phyloP scores from a whole-genome alignment of 2,888 invertebrate species.

The Hetaerina titia region DNA sequence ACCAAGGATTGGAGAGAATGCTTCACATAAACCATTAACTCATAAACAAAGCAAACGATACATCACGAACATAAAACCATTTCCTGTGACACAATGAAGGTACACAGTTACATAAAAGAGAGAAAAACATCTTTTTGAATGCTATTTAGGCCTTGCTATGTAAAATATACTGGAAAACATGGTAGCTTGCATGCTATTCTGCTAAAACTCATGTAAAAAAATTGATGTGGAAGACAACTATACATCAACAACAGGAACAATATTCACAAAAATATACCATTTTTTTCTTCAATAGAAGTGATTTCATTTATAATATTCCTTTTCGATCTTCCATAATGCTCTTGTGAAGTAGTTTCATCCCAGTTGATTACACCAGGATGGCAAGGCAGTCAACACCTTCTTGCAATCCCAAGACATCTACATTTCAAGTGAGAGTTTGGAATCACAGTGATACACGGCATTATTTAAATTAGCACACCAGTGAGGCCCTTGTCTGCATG shows the following conservation, averaged over 20 bases:
- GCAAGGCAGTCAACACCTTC: conserved; percentile 39
- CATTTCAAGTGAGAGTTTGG: conserved; percentile 29
- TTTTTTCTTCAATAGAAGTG: conserved; percentile 64
- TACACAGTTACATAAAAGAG: not conserved
- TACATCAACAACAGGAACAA: conserved; percentile 69
- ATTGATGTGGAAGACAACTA: conserved; percentile 65
- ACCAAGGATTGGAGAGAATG: not conserved
- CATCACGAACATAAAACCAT: not conserved
- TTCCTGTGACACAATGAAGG: not conserved
- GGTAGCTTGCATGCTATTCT: conserved; percentile 57
- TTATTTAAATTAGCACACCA: conserved; percentile 48
- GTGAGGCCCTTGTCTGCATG: conserved; percentile 36
- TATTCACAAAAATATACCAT: conserved; percentile 69
- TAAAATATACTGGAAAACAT: conserved; percentile 61
- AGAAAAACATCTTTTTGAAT: not conserved
- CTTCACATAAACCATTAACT: not conserved
- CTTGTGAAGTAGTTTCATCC: conserved; percentile 45
- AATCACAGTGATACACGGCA: conserved; percentile 52
- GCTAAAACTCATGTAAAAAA: conserved; percentile 58
- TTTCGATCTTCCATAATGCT: conserved; percentile 46
- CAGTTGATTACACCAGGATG: conserved; percentile 40
- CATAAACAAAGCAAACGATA: not conserved
- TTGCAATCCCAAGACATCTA: conserved; percentile 18
- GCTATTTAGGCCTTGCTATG: conserved; percentile 59
- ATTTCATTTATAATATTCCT: conserved; percentile 59